Evolutionary conservation across 2,797 vertebrate species (phyloP).

Genomic region (Mastacembelus armatus): DNA sequence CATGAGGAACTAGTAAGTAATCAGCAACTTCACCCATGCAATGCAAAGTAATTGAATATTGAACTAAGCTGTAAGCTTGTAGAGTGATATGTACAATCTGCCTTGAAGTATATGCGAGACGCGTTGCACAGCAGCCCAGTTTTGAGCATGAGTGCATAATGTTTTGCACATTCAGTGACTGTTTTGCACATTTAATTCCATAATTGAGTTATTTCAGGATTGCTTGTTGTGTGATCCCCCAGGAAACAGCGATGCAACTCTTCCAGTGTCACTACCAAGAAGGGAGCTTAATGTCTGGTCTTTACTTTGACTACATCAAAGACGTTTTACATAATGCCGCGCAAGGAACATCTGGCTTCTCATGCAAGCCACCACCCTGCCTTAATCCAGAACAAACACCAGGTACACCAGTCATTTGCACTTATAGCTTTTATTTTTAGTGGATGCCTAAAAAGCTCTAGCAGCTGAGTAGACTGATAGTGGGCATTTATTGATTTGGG

Average conservation of each 20-base stretch:
- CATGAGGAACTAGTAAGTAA: slow-evolving; percentile 81
- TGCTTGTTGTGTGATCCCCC: slow-evolving; percentile 44
- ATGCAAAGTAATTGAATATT: not conserved
- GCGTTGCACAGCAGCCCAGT: too few species aligned
- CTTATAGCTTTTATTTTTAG: slow-evolving; percentile 13
- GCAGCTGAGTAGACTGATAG: slow-evolving; percentile 7
- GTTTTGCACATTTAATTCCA: slow-evolving; percentile 29
- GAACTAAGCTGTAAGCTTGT: not conserved
- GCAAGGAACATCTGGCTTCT: slow-evolving; percentile 67
- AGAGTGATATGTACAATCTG: not conserved
- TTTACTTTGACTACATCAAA: slow-evolving; percentile 83
- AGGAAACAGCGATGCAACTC: slow-evolving; percentile 84
- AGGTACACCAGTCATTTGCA: slow-evolving; percentile 68
- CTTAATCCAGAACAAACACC: slow-evolving; percentile 59
- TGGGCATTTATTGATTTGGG: slow-evolving; percentile 43
- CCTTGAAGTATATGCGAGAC: too few species aligned
- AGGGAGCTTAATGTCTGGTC: slow-evolving; percentile 70
- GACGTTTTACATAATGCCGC: slow-evolving; percentile 75
- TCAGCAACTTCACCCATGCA: not conserved
- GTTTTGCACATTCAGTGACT: slow-evolving; percentile 7
- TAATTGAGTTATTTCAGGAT: slow-evolving; percentile 26
- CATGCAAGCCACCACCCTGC: slow-evolving; percentile 83
- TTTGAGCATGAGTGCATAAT: not conserved
- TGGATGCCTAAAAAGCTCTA: slow-evolving; percentile 1
- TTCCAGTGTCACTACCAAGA: slow-evolving; percentile 85